Base-by-base conservation (phyloP, 2,113 vertebrate species). In the Cyprinodon tularosa region DNA sequence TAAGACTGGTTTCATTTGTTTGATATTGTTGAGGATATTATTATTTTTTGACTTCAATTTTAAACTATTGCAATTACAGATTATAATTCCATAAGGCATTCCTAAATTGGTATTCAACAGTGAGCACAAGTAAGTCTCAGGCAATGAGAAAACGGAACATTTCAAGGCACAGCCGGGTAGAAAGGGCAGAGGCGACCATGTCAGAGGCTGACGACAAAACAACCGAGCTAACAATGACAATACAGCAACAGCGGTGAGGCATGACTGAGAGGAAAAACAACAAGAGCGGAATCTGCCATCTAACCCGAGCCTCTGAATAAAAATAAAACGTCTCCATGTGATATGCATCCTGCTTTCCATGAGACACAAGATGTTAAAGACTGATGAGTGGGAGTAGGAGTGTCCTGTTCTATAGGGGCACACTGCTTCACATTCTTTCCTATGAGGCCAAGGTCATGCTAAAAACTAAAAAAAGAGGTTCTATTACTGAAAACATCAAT, bases 281-380 rank as follows among this genome's bases (percentile, higher is more conserved):
- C 70, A 12, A 80, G 61, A 20, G 15, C 1, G 37, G 42, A 22
- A 74, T 67, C 65, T 77, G 78, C 74, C 85, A 72, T 81, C 50
- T 2, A 53, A 42, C 37, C 65, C 29, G 17, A 79, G 62, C 68
- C 67, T 72, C 70, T 3, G 68, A 79, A 74, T 67, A 82, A 82
- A 86, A 88, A 84, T 78, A 77, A 84, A 82, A 53, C 10, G 12
- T 81, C 82, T 88, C 80, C 76, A 83, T 75, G 62, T 85, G 74
- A 84, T 75, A 50, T 73, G 76, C 80, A 82, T 78, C 80, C 82
- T 61, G 42, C 66, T 85, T 81, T 79, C 82, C 76, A 62, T 36
- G 61, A 72, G 50, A 77, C 80, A 76, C 83, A 71, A 78, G 63
- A 84, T 73, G 69, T 12, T 64, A 57, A 71, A 69, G 81, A 79